Percentiles rank a stretch among this genome's conserved stretches.
Conservation (phyloP, 1,140 invertebrate genomes). For the Drosophila pandora region DNA sequence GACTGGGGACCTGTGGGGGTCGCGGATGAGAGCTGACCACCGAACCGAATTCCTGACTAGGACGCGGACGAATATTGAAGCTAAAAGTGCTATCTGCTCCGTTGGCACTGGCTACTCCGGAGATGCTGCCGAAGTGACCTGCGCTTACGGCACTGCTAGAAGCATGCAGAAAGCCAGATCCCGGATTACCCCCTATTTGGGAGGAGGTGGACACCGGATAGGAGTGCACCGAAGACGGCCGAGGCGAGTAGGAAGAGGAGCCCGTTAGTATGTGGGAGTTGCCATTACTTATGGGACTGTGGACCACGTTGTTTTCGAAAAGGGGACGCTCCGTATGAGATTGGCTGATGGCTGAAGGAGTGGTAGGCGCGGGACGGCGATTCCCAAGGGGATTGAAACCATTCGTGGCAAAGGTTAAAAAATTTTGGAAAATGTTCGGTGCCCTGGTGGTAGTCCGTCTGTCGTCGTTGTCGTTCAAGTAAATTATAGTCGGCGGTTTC, state of each 20-base stretch:
- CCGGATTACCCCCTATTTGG: constrained; percentile 42
- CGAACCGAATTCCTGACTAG: constrained; percentile 42
- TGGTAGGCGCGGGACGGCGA: constrained; percentile 38
- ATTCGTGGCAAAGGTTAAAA: constrained; percentile 68
- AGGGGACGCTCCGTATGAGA: constrained; percentile 46
- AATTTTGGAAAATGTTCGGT: constrained; percentile 76
- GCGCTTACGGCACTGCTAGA: constrained; percentile 65
- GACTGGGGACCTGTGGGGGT: constrained; percentile 21
- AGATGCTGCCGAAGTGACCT: constrained; percentile 69
- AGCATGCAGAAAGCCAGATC: constrained; percentile 61
- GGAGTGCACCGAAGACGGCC: constrained; percentile 30
- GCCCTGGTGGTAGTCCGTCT: constrained; percentile 58
- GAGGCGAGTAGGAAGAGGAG: constrained; percentile 30
- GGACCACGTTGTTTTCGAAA: constrained; percentile 38
- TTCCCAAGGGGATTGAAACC: constrained; percentile 54
- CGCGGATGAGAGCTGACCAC: constrained; percentile 47
- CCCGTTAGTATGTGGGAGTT: constrained; percentile 16
- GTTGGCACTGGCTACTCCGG: constrained; percentile 72
- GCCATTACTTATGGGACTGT: constrained; percentile 51
- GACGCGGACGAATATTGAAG: constrained; percentile 77
- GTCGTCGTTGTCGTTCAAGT: constrained; percentile 68
- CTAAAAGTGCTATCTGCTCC: constrained; percentile 78
- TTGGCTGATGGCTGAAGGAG: constrained; percentile 33
- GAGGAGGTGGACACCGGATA: constrained; percentile 50
- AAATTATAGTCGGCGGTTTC: constrained; percentile 80